Evolutionary conservation across 1,140 invertebrate genomes (phyloP).

Genomic region (Venturia canescens): DNA sequence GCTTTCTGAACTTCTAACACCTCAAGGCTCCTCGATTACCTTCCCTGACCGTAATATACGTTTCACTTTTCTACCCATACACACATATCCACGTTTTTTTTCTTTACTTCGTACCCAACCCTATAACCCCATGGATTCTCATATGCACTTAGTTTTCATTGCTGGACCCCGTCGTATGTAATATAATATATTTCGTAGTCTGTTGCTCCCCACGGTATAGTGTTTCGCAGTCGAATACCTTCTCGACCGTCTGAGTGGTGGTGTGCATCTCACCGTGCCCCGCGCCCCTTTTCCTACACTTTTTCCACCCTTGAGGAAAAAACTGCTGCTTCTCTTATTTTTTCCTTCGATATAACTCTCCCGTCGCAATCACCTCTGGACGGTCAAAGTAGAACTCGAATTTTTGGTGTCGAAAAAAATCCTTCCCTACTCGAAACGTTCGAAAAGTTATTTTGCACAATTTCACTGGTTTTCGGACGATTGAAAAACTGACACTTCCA

Average conservation of each 20-base stretch:
- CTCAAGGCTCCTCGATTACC: conserved; percentile 34
- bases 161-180: conserved; percentile 69
- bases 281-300: conserved; percentile 23
- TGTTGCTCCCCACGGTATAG: conserved; percentile 71
- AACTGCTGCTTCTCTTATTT: not conserved
- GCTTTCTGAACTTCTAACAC: conserved; percentile 22
- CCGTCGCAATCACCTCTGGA: conserved; percentile 33
- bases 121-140: conserved; percentile 75
- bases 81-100: conserved; percentile 26
- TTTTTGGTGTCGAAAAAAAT: too few species aligned
- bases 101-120: conserved; percentile 55
- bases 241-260: conserved; percentile 52
- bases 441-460: too few species aligned
- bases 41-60: conserved; percentile 44
- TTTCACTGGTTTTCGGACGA: too few species aligned
- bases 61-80: not conserved
- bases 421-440: too few species aligned
- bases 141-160: conserved; percentile 78
- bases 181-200: conserved; percentile 75
- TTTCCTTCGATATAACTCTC: conserved; percentile 57
- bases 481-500: too few species aligned
- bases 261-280: conserved; percentile 32
- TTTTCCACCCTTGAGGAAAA: not conserved
- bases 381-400: not conserved
- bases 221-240: conserved; percentile 55